Percentiles rank a stretch among this genome's conserved stretches.
phyloP scores from a whole-genome alignment of 1,140 invertebrate genomes.

The Wasmannia auropunctata region DNA sequence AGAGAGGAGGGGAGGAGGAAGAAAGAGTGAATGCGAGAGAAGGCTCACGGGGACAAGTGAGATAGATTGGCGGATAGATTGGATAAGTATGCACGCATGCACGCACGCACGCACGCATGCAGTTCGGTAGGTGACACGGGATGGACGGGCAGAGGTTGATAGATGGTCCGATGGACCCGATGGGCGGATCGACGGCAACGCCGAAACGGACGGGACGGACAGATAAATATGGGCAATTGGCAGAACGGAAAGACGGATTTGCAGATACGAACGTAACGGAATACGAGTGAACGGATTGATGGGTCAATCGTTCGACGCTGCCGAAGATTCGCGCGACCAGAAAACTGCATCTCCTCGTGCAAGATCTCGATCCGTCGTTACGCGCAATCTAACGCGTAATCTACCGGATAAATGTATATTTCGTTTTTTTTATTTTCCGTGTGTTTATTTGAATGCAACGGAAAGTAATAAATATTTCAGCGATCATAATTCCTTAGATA shows the following conservation, averaged over 20 bases:
- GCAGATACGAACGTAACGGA: constrained; percentile 24
- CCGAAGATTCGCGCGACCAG: background rate
- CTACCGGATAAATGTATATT: background rate
- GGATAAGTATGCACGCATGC: constrained; percentile 20
- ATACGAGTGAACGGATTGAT: constrained; percentile 22
- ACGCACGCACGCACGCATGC: constrained; percentile 5
- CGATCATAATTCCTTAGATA: background rate
- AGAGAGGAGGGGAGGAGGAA: background rate
- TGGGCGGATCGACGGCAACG: constrained; percentile 48
- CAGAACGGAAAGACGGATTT: constrained; percentile 53
- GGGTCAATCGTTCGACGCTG: constrained; percentile 16
- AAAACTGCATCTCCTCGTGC: background rate
- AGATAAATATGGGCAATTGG: constrained; percentile 60
- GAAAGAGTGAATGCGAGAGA: background rate
- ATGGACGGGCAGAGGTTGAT: constrained; percentile 43
- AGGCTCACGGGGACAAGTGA: background rate
- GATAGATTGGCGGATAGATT: constrained; percentile 8
- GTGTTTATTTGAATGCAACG: background rate
- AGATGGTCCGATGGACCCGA: constrained; percentile 43
- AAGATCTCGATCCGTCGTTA: background rate
- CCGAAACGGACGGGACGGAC: constrained; percentile 49
- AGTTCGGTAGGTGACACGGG: constrained; percentile 36
- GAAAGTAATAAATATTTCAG: background rate
- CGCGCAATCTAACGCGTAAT: background rate
- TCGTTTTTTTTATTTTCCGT: too few relatives aligned